Conservation (phyloP, 2,797 vertebrate genomes). For the Bufotes viridis region DNA sequence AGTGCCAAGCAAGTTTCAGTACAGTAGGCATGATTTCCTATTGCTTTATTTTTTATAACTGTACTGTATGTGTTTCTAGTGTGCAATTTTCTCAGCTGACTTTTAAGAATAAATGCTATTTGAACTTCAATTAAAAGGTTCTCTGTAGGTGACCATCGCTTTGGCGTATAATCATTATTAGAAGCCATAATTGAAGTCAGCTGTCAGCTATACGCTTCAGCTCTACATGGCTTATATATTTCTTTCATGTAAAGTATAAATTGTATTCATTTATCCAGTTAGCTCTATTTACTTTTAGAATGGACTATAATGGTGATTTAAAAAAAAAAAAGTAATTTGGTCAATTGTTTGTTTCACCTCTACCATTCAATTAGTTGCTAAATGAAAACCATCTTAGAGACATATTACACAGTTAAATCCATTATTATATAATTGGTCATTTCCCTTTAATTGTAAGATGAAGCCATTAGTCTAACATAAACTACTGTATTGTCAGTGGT, state of each 20-base stretch:
- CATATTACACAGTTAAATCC: slow-evolving; percentile 7
- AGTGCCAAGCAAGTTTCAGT: neutral
- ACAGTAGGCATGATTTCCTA: slow-evolving; percentile 31
- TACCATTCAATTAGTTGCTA: neutral
- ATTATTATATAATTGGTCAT: slow-evolving; percentile 17
- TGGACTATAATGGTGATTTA: neutral
- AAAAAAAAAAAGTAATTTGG: neutral
- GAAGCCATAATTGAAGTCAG: slow-evolving; percentile 27
- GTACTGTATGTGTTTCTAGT: slow-evolving; percentile 21
- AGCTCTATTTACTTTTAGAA: slow-evolving; percentile 1
- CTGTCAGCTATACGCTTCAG: neutral
- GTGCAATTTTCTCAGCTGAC: slow-evolving; percentile 28
- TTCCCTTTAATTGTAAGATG: neutral
- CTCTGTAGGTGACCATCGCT: slow-evolving; percentile 36
- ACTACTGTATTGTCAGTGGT: neutral
- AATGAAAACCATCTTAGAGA: neutral
- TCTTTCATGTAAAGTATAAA: neutral
- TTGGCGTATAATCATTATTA: slow-evolving; percentile 34
- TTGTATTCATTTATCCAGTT: slow-evolving; percentile 13
- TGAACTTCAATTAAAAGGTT: slow-evolving; percentile 49
- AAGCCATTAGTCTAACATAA: neutral
- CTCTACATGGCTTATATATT: neutral
- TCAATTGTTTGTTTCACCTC: slow-evolving; percentile 1
- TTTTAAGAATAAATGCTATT: slow-evolving; percentile 50
- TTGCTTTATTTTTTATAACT: slow-evolving; percentile 17